Evolutionary conservation across 2,888 invertebrate genomes (phyloP).

Genomic region (Drosophila nr. medialis): DNA sequence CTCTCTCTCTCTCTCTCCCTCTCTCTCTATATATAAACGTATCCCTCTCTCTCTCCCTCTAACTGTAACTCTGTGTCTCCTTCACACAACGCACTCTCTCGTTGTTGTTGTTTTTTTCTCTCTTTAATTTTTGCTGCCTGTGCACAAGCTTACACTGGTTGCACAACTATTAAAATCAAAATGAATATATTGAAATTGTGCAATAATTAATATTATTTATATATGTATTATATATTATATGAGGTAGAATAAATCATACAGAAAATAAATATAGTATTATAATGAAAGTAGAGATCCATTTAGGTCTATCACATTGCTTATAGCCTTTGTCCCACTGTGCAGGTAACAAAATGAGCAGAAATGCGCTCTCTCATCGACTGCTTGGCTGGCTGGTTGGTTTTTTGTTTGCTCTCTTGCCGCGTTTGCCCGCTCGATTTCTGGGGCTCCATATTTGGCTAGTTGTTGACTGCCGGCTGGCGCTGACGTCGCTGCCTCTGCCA

Average conservation of each 20-base stretch:
- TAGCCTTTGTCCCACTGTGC: constrained; percentile 49
- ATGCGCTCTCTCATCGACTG: constrained; percentile 32
- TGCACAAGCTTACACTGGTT: constrained; percentile 3
- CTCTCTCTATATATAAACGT: no score
- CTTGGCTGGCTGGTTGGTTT: constrained; percentile 22
- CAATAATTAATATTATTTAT: background rate
- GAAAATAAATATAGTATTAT: background rate
- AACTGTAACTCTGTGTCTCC: background rate
- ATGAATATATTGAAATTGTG: background rate
- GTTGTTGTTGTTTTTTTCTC: constrained; percentile 9
- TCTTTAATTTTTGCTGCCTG: constrained; percentile 6
- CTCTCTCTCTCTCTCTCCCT: constrained; percentile 19
- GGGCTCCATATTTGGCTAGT: constrained; percentile 43
- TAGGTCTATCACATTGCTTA: no score
- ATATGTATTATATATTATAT: no score
- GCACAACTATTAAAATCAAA: background rate
- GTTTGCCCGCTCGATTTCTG: constrained; percentile 39
- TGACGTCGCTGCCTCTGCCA: constrained; percentile 32
- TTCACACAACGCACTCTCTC: background rate
- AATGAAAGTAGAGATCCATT: background rate
- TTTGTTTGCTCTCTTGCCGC: constrained; percentile 22
- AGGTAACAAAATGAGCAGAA: constrained; percentile 31
- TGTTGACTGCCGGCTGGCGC: constrained; percentile 69
- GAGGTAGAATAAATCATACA: background rate
- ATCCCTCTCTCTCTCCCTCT: background rate